Evolutionary conservation across 1,140 invertebrate genomes (phyloP).

Genomic region (Zaprionus taronus): DNA sequence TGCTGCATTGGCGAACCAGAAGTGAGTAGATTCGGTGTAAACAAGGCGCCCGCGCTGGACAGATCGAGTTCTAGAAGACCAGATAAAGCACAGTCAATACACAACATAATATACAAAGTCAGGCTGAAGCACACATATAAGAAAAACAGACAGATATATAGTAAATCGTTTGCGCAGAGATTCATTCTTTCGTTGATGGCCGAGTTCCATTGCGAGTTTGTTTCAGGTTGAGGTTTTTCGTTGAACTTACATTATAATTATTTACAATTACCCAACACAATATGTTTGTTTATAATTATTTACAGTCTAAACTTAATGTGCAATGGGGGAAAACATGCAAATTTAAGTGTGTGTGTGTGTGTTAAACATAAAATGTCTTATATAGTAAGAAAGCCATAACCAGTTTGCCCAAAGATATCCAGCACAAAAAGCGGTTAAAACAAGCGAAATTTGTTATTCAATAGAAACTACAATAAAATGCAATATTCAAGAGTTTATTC

Average conservation of each 20-base stretch:
- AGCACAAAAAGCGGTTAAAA: constrained; percentile 15
- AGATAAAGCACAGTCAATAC: constrained; percentile 29
- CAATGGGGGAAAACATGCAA: constrained; percentile 26
- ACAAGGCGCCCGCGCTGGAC: constrained; percentile 26
- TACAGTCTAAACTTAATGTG: constrained; percentile 38
- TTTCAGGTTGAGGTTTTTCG: not conserved
- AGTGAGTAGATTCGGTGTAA: constrained; percentile 20
- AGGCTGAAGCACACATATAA: not conserved
- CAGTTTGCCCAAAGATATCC: constrained; percentile 19
- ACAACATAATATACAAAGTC: not conserved
- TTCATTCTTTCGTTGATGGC: constrained; percentile 1
- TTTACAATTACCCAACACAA: constrained; percentile 22
- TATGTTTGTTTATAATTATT: constrained; percentile 22
- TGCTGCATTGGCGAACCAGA: constrained; percentile 55
- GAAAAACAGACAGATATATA: not conserved
- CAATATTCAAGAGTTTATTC: constrained; percentile 42
- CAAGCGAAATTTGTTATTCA: constrained; percentile 12
- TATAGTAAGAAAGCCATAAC: constrained; percentile 13
- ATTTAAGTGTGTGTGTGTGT: constrained; percentile 1
- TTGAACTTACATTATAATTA: constrained; percentile 14
- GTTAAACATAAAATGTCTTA: constrained; percentile 16
- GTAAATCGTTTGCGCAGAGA: constrained; percentile 2
- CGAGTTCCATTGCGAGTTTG: not conserved
- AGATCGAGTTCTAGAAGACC: constrained; percentile 50
- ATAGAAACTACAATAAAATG: constrained; percentile 49